Conservation (phyloP, 1,140 invertebrate species). For the Leptonema lineaticorne region DNA sequence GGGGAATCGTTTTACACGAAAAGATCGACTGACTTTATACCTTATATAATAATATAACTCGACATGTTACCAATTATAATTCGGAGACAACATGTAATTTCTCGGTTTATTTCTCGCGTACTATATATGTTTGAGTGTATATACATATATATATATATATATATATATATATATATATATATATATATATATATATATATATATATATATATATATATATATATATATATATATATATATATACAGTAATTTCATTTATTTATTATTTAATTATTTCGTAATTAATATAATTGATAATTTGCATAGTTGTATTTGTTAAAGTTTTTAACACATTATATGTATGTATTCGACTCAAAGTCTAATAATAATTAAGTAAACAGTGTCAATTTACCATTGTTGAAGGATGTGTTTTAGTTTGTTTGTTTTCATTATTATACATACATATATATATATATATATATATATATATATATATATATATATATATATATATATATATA, state of each 20-base stretch:
- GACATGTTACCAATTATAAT: slow-evolving; percentile 1
- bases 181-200: too few relatives aligned
- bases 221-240: neutral
- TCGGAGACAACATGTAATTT: too few relatives aligned
- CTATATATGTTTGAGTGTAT: too few relatives aligned
- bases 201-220: neutral
- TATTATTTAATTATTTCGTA: neutral
- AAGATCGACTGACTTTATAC: neutral
- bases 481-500: too few relatives aligned
- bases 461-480: too few relatives aligned
- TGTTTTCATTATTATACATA: too few relatives aligned
- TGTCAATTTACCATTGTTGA: neutral
- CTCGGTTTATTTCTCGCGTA: too few relatives aligned
- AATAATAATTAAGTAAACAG: neutral
- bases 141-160: too few relatives aligned
- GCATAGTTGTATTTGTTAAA: neutral
- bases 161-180: too few relatives aligned
- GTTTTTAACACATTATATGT: neutral
- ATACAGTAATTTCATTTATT: neutral
- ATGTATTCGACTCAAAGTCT: neutral
- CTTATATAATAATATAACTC: neutral
- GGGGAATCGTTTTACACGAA: neutral
- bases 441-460: too few relatives aligned
- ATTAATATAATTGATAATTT: neutral
- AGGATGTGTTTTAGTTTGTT: neutral